Base-by-base conservation (phyloP, 2,113 vertebrate species). In the Suricata suricatta region DNA sequence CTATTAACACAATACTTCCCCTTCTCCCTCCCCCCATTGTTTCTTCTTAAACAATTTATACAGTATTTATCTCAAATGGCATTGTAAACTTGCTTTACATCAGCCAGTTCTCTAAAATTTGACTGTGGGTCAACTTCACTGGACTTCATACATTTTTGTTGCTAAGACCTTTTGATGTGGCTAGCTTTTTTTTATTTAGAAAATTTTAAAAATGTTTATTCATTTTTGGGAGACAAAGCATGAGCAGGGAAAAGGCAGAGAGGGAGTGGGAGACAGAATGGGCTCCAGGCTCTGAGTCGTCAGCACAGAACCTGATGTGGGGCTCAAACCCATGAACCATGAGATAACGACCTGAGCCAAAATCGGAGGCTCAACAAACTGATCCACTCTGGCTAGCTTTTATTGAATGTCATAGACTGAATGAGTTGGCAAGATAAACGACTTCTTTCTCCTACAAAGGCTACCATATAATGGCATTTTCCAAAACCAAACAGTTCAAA, bases 381-480 rank as follows among this genome's bases (percentile, higher is more conserved):
- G 57, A 60, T 21, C 57, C 57, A 60, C 57, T 7, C 57, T n/a
- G 31, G 44, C 69, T 66, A 44, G 19, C 19, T 90, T 87, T 76
- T 44, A 92, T n/a, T 85, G 93, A 79, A 69, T 93, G 79, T 87
- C 63, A 92, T 68, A 83, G 52, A 63, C 31, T 29, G 31, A 88
- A 47, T 47, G 57, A 80, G 1, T 47, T 88, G 94, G 38, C 35
- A 89, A 84, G 52, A 71, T 74, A 72, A 79, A 47, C 38, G 57
- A 57, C 41, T 89, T 86, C 29, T 57, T 0, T 69, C 33, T 0
- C 7, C 15, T 63, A 29, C 47, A 81, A 95, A 47, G 13, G 64
- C 29, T 91, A 72, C 76, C 27, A n/a, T 74, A 29, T 44, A 29
- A 68, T 63, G 25, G n/a, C 35, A 52, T 71, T 88, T 71, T 5